A percentile compares a stretch with the other conserved stretches of the same genome.
These are phyloP conservation scores for Trididemnum miniatum DNA, from an alignment of 23 tunicate genomes.

Conservation along the genomic window DNA sequence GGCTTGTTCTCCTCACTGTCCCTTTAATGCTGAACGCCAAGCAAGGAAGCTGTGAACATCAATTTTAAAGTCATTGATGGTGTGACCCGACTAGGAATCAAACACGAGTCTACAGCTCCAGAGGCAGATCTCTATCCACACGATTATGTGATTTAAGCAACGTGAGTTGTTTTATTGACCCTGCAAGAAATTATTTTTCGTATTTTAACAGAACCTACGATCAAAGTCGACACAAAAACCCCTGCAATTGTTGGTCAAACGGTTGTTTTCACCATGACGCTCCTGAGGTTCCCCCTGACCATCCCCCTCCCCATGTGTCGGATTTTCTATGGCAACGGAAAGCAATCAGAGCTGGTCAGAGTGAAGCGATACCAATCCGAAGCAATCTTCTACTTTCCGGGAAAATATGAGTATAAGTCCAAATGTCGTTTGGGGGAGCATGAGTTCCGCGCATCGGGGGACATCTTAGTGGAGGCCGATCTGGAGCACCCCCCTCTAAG, in stretches of 20 bases:
- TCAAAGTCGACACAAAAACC: not conserved
- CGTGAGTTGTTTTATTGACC: no score
- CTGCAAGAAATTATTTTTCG: no score
- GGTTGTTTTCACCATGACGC: not conserved
- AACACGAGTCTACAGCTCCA: no score
- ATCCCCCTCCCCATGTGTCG: not conserved
- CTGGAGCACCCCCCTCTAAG: not conserved
- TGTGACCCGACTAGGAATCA: no score
- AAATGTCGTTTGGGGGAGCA: not conserved
- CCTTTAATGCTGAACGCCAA: no score
- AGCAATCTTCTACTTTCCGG: not conserved
- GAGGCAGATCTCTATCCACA: no score
- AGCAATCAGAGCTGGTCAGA: not conserved
- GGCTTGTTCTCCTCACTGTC: no score
- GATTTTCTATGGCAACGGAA: not conserved
- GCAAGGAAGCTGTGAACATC: no score
- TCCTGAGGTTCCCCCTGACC: not conserved
- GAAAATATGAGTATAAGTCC: not conserved
- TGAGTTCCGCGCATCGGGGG: not conserved
- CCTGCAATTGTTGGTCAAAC: not conserved
- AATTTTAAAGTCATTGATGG: not conserved
- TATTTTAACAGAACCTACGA: not conserved
- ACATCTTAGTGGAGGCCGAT: not conserved
- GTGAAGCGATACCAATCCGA: not conserved
- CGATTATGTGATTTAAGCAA: no score